A percentile compares a stretch with the other conserved stretches of the same genome.
These are phyloP conservation scores for Cyprinodon brontotheroides DNA, from an alignment of 2,113 vertebrate species.

Conservation along the genomic window DNA sequence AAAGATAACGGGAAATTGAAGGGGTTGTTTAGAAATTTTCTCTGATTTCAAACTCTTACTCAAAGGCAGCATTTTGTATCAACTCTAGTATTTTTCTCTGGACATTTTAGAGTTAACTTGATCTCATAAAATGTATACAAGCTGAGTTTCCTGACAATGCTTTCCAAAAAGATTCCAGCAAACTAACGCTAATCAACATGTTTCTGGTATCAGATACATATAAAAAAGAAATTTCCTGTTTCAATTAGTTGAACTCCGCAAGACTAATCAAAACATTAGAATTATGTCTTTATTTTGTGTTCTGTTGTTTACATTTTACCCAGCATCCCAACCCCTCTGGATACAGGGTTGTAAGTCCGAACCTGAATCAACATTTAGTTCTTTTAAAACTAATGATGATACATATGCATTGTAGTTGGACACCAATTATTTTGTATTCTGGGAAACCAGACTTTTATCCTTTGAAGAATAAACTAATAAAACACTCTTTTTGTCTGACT, in stretches of 20 bases:
- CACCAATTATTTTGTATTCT: slow-evolving; percentile 64
- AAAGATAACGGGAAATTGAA: not conserved
- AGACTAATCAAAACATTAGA: not conserved
- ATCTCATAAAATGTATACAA: not conserved
- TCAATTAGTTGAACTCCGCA: not conserved
- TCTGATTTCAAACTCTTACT: too few relatives aligned
- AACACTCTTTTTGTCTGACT: slow-evolving; percentile 12
- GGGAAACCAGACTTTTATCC: slow-evolving; percentile 52
- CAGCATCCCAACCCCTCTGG: not conserved
- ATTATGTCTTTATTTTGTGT: not conserved
- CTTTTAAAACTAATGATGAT: not conserved
- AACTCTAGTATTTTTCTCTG: not conserved
- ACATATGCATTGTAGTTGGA: slow-evolving; percentile 16
- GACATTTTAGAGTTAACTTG: not conserved
- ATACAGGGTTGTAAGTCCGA: slow-evolving; percentile 10
- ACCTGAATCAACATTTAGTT: slow-evolving; percentile 3
- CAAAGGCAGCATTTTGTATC: not conserved
- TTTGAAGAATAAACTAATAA: slow-evolving; percentile 53
- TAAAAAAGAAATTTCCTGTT: not conserved
- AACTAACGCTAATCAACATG: not conserved
- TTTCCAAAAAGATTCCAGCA: not conserved
- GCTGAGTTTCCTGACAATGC: not conserved
- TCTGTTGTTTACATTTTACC: not conserved
- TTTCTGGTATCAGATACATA: not conserved
- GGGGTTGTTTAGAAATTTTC: not conserved